Conservation (phyloP, 2,888 invertebrate species). For the Cantharis rufa region DNA sequence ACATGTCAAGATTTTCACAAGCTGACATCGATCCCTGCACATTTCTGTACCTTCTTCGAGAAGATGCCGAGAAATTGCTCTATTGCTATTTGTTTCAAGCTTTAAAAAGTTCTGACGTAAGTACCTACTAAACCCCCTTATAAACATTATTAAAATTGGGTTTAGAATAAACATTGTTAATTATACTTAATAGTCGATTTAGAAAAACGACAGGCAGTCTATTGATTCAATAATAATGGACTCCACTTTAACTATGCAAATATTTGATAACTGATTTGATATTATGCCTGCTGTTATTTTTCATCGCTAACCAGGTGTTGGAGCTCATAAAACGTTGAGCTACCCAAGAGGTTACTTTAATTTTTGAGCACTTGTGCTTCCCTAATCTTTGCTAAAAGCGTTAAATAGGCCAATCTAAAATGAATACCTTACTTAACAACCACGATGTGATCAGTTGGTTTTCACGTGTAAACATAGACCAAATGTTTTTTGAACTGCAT, state of each 20-base stretch:
- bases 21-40: constrained; percentile 56
- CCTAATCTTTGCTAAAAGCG: background rate
- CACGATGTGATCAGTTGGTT: constrained; percentile 18
- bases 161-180: background rate
- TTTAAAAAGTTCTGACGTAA: constrained; percentile 69
- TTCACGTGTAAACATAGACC: constrained; percentile 20
- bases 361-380: background rate
- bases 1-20: constrained; percentile 61
- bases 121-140: constrained; percentile 50
- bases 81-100: constrained; percentile 77
- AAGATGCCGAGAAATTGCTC: constrained; percentile 72
- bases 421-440: constrained; percentile 7
- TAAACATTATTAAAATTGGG: background rate
- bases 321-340: background rate
- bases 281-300: background rate
- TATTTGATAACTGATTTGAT: background rate
- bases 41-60: constrained; percentile 74
- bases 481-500: constrained; percentile 8
- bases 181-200: background rate
- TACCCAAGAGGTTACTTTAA: background rate
- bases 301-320: background rate
- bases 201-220: constrained; percentile 20
- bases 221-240: constrained; percentile 11
- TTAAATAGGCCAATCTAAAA: constrained; percentile 20
- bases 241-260: background rate